Percentiles rank a stretch among this genome's conserved stretches.
Evolutionary conservation across 2,797 vertebrate genomes (phyloP).

Genomic region (Galaxias olidus): DNA sequence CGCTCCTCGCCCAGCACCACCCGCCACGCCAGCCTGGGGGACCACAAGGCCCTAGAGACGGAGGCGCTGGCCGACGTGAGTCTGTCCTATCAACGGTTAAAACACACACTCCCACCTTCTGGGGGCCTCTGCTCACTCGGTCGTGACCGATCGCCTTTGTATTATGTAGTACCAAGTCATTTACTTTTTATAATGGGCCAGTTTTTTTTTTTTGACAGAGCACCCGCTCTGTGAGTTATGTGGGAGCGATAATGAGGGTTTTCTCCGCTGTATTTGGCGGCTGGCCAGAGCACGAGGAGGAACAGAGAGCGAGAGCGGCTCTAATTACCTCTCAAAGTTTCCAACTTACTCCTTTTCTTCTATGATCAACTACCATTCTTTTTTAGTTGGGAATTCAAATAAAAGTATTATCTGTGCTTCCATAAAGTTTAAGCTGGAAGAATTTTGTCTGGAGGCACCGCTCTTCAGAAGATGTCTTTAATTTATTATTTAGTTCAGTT

Average conservation of each 20-base stretch:
- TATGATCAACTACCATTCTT: background rate
- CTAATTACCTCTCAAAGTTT: slow-evolving; percentile 21
- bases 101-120: background rate
- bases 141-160: background rate
- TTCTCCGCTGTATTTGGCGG: background rate
- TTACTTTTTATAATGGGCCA: background rate
- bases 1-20: slow-evolving; percentile 80
- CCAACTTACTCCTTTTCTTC: background rate
- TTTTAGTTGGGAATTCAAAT: background rate
- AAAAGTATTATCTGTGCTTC: too few species aligned
- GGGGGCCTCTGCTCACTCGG: background rate
- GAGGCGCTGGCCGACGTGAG: slow-evolving; percentile 92
- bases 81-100: background rate
- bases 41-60: slow-evolving; percentile 91
- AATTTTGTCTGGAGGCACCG: too few species aligned
- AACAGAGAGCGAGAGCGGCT: slow-evolving; percentile 11
- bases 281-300: slow-evolving; percentile 1
- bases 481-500: background rate
- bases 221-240: background rate
- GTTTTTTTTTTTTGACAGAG: background rate
- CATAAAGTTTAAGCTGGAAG: too few species aligned
- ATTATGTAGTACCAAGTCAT: background rate
- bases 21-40: slow-evolving; percentile 88
- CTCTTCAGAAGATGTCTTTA: too few species aligned
- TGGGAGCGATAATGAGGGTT: slow-evolving; percentile 15